Conservation (phyloP, 2,888 invertebrate species). For the Cataglyphis albicans region DNA sequence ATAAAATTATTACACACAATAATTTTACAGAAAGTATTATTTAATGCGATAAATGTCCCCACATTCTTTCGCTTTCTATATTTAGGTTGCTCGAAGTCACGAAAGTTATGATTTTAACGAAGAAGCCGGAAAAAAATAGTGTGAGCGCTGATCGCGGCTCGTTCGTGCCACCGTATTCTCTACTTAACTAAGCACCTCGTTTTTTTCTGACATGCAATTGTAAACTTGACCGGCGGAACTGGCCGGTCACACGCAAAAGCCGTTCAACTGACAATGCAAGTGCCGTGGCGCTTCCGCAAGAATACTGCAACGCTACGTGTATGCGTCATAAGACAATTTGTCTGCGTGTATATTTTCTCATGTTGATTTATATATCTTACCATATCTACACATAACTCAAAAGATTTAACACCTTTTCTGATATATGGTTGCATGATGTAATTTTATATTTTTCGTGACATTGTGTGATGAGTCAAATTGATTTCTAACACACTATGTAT, state of each 20-base stretch:
- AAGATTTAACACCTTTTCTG: constrained; percentile 28
- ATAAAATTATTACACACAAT: neutral
- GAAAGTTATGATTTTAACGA: constrained; percentile 44
- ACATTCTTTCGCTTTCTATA: neutral
- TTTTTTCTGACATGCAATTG: constrained; percentile 71
- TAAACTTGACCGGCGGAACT: constrained; percentile 73
- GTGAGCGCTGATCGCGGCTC: constrained; percentile 37
- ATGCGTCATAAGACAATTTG: constrained; percentile 47
- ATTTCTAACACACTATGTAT: neutral
- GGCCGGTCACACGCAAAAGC: constrained; percentile 72
- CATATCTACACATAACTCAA: constrained; percentile 21
- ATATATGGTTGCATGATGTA: constrained; percentile 1
- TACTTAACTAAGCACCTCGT: constrained; percentile 50
- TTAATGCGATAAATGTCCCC: constrained; percentile 14
- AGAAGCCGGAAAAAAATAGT: constrained; percentile 13
- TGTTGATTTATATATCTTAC: constrained; percentile 50
- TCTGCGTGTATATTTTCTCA: constrained; percentile 49
- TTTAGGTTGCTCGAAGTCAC: constrained; percentile 9
- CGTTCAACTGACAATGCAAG: constrained; percentile 69
- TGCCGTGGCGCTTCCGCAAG: constrained; percentile 51
- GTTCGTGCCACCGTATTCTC: constrained; percentile 52
- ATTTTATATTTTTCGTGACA: constrained; percentile 30
- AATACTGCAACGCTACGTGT: constrained; percentile 59
- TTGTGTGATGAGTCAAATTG: constrained; percentile 1
- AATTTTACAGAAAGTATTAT: neutral